Evolutionary conservation across 2,113 vertebrate species (phyloP).

Genomic region (Oncorhynchus kisutch): DNA sequence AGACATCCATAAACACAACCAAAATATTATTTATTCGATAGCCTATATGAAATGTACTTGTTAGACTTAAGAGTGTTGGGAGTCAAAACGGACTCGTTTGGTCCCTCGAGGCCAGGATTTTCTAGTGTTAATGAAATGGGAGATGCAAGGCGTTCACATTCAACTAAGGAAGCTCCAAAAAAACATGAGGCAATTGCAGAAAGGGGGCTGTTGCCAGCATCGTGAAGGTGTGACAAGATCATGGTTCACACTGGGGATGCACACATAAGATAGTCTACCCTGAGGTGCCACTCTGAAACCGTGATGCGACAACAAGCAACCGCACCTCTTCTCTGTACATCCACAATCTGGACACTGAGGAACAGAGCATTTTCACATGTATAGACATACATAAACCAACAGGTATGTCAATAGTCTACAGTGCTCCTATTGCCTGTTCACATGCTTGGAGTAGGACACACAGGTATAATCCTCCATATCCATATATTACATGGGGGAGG

Average conservation of each 20-base stretch:
- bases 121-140: not conserved
- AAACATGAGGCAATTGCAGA: not conserved
- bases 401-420: not conserved
- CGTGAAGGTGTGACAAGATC: not conserved
- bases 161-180: conserved; percentile 20
- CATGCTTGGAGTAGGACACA: not conserved
- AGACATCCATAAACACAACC: no score
- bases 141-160: conserved; percentile 38
- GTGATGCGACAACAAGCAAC: not conserved
- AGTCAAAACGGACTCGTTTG: no score
- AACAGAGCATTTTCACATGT: not conserved
- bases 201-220: not conserved
- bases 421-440: not conserved
- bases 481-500: not conserved
- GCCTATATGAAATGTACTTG: no score
- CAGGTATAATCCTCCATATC: not conserved
- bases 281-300: not conserved
- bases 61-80: no score
- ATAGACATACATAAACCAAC: not conserved
- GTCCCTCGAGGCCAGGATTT: no score
- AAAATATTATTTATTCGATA: no score
- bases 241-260: not conserved
- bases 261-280: not conserved
- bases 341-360: not conserved
- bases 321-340: not conserved